Conservation (phyloP, 2,888 invertebrate genomes). For the Pammene fasciana region DNA sequence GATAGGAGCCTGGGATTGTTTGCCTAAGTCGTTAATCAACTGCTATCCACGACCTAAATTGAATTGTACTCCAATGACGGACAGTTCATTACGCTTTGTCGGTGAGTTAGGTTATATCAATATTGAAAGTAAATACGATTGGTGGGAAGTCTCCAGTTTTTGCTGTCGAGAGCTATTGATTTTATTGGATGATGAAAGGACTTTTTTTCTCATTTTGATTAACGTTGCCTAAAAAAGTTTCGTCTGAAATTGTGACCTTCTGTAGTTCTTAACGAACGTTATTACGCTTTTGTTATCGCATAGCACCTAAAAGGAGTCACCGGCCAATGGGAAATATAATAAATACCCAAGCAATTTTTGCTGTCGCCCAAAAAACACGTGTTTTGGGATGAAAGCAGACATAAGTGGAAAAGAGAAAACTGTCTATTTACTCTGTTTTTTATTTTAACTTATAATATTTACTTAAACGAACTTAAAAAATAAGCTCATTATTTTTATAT, state of each 20-base stretch:
- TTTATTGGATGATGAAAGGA: slow-evolving; percentile 17
- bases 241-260: neutral
- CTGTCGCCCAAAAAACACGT: neutral
- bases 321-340: neutral
- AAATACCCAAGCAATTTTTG: neutral
- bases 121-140: slow-evolving; percentile 36
- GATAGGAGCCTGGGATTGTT: slow-evolving; percentile 21
- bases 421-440: too few relatives aligned
- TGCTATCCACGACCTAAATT: slow-evolving; percentile 1
- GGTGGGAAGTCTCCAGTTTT: slow-evolving; percentile 25
- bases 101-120: slow-evolving; percentile 20
- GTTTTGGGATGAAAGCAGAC: too few relatives aligned
- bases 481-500: too few relatives aligned
- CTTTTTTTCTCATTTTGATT: slow-evolving; percentile 7
- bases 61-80: slow-evolving; percentile 12
- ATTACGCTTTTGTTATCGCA: neutral
- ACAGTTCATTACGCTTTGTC: slow-evolving; percentile 24
- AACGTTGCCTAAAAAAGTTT: neutral
- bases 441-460: too few relatives aligned
- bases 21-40: slow-evolving; percentile 22
- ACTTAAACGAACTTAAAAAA: too few relatives aligned
- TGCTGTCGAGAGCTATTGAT: slow-evolving; percentile 19
- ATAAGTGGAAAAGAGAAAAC: neutral
- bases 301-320: neutral
- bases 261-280: neutral